A percentile compares a stretch with the other conserved stretches of the same genome.
phyloP scores from a whole-genome alignment of 2,888 invertebrate genomes.

The Acutogordius australiensis region DNA sequence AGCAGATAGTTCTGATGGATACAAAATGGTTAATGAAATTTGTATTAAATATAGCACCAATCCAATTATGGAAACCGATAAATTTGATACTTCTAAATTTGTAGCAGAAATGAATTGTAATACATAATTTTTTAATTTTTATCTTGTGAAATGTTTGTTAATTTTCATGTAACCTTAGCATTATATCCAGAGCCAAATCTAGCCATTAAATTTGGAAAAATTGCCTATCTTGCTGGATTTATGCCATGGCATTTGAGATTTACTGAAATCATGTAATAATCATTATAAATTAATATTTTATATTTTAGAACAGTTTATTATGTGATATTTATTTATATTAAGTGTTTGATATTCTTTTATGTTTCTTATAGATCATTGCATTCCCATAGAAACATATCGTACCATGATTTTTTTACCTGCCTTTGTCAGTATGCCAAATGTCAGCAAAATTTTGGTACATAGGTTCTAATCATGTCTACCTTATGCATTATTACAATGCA shows the following conservation, averaged over 20 bases:
- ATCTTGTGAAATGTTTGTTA: not conserved
- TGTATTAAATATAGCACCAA: not conserved
- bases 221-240: not conserved
- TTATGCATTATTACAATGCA: no score
- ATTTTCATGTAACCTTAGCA: not conserved
- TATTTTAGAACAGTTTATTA: not conserved
- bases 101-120: not conserved
- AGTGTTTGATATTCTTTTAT: not conserved
- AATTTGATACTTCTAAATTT: not conserved
- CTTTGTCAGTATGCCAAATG: not conserved
- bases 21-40: not conserved
- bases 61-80: no score
- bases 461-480: no score
- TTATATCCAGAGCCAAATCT: slow-evolving; percentile 4
- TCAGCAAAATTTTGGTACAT: not conserved
- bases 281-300: not conserved
- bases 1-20: slow-evolving; percentile 3
- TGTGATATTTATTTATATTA: not conserved
- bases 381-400: not conserved
- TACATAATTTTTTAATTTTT: not conserved
- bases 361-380: not conserved
- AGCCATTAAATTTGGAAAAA: not conserved
- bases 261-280: slow-evolving; percentile 4
- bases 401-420: not conserved
- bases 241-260: not conserved